Conservation (phyloP, 2,113 vertebrate species). For the Daboia siamensis region DNA sequence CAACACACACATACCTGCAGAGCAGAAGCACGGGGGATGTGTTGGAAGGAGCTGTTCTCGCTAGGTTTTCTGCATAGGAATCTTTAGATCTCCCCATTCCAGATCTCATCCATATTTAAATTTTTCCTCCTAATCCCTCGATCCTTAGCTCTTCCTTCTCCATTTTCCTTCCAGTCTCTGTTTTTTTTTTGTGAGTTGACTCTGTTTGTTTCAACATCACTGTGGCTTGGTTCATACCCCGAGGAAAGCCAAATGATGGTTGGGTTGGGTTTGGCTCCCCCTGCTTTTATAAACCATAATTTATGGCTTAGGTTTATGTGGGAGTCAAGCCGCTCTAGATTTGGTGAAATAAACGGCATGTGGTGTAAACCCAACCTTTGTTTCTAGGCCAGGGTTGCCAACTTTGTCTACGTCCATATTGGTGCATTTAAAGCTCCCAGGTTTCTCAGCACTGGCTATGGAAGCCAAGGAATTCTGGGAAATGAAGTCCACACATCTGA, state of each 20-base stretch:
- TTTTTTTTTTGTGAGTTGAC: not conserved
- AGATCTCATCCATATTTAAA: not conserved
- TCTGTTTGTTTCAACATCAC: not conserved
- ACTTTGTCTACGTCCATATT: not conserved
- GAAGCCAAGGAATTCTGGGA: not conserved
- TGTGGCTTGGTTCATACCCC: not conserved
- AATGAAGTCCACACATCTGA: not conserved
- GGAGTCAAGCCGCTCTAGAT: not conserved
- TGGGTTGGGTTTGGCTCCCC: not conserved
- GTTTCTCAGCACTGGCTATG: not conserved
- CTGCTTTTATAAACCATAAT: not conserved
- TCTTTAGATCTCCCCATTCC: not conserved
- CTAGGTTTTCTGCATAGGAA: not conserved
- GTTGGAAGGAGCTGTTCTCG: not conserved
- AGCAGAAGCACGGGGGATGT: not conserved
- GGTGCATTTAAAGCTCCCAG: not conserved
- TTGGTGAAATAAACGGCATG: not conserved
- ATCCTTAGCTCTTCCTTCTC: not conserved
- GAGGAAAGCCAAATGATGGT: not conserved
- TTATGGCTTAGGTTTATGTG: not conserved
- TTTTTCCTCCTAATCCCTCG: not conserved
- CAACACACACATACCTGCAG: not conserved
- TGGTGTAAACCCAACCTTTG: not conserved
- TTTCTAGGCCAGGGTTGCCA: not conserved
- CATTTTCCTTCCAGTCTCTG: too few relatives aligned